phyloP scores from a whole-genome alignment of 1,140 invertebrate species.

The Caerostris extrusa region DNA sequence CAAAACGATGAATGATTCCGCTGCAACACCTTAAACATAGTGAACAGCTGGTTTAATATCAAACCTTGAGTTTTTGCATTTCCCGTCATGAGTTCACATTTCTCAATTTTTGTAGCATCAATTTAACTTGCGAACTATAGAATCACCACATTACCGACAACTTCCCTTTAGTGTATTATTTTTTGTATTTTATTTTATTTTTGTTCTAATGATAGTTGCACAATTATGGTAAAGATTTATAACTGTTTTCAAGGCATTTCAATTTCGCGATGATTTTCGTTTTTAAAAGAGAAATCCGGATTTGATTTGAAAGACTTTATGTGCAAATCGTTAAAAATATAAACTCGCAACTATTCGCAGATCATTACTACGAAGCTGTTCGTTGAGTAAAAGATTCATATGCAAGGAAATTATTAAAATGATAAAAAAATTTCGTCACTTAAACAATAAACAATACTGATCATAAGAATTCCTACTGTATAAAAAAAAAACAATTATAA shows the following conservation, averaged over 20 bases:
- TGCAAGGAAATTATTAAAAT: neutral
- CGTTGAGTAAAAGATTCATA: neutral
- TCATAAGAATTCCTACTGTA: neutral
- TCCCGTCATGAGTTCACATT: neutral
- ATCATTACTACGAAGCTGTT: neutral
- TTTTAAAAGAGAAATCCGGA: neutral
- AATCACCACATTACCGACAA: neutral
- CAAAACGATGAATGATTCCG: neutral
- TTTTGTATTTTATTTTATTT: neutral
- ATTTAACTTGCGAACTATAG: neutral
- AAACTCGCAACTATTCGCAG: neutral
- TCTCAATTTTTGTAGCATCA: neutral
- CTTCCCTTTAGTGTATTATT: neutral
- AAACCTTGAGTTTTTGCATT: neutral
- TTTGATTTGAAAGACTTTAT: neutral
- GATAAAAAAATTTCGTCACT: neutral
- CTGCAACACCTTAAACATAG: neutral
- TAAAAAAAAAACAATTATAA: neutral
- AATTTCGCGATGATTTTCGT: neutral
- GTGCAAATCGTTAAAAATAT: neutral
- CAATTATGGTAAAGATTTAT: neutral
- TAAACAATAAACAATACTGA: conserved; percentile 13
- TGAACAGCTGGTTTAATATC: neutral
- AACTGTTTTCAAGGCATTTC: neutral
- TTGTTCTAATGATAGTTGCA: neutral